These are phyloP conservation scores for Ctenomys sociabilis DNA, from an alignment of 2,113 vertebrate species.

Conservation along the genomic window DNA sequence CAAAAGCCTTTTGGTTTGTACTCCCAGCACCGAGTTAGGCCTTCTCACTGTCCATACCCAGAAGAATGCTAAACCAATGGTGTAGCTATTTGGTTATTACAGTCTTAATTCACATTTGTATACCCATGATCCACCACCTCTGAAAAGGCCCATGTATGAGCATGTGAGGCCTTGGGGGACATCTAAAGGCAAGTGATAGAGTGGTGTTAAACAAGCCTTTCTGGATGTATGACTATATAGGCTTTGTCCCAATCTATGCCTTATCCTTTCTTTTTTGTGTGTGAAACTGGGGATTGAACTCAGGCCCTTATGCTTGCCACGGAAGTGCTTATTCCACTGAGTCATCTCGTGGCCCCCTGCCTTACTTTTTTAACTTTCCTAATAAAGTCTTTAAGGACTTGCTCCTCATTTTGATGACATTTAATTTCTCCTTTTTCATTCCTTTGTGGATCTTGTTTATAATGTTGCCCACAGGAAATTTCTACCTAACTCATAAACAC, in stretches of 20 bases:
- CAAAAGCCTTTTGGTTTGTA: not conserved
- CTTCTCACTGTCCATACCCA: not conserved
- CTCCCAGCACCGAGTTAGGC: not conserved
- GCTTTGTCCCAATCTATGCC: not conserved
- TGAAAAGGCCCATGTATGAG: not conserved
- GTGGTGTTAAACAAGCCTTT: not conserved
- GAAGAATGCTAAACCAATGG: not conserved
- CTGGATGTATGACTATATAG: not conserved
- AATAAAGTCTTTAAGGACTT: not conserved
- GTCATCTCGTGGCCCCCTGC: too few species aligned
- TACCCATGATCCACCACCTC: not conserved
- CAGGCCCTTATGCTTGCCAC: too few species aligned
- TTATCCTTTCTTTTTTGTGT: too few species aligned
- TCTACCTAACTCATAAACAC: not conserved
- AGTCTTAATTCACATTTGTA: not conserved
- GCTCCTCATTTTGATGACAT: not conserved
- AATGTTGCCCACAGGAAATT: not conserved
- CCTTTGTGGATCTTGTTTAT: not conserved
- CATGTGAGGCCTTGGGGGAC: not conserved
- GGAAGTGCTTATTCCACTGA: too few species aligned
- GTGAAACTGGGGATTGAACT: too few species aligned
- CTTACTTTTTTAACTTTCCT: not conserved
- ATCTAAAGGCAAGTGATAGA: not conserved
- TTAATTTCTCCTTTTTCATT: not conserved
- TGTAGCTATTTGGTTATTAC: not conserved